Evolutionary conservation across 2,113 vertebrate species (phyloP), one percentile per base, ranked within the genome.

Genomic region (Eolophus roseicapilla): DNA sequence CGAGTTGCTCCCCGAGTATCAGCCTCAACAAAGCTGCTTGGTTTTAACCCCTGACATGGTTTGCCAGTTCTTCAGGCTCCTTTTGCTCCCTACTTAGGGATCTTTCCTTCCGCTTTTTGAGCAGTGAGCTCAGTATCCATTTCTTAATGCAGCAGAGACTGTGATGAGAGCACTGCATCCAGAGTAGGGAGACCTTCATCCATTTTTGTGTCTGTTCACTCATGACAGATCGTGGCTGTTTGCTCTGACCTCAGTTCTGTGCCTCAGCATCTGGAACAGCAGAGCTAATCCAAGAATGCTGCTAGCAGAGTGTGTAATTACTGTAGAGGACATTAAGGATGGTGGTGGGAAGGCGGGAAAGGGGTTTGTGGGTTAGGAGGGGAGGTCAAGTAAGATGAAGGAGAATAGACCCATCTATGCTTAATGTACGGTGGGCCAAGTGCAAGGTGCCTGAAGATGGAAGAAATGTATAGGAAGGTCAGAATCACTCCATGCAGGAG

Each of bases 211-310:
- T 29, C 67, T 52, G 1, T 62, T 62, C 71, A 10, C 69, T 62
- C 2, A 0, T 1, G 7, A 46, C 50, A 49, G 15, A 33, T 21
- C 2, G 0, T 3, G 11, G 55, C 46, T 49, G 44, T 44, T 70
- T 55, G 46, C 64, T 90, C 62, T 82, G 75, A 27, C 29, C 71
- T 81, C 53, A 4, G 21, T 63, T 65, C 49, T 78, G 71, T 60
- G 60, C 68, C 71, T 69, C 19, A 7, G 60, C 25, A 8, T 35
- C 77, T 29, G 1, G 24, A 21, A 25, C 24, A 74, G 86, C 50
- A 78, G 19, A 77, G 25, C 43, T 25, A 62, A 3, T 31, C 68
- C 2, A 39, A 49, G 47, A 44, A 10, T 1, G 13, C 6, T 65
- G 67, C 52, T 64, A 18, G 75, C 35, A 35, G 68, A 13, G 17